Base-by-base conservation (phyloP, 2,797 vertebrate species). In the Channa striata region DNA sequence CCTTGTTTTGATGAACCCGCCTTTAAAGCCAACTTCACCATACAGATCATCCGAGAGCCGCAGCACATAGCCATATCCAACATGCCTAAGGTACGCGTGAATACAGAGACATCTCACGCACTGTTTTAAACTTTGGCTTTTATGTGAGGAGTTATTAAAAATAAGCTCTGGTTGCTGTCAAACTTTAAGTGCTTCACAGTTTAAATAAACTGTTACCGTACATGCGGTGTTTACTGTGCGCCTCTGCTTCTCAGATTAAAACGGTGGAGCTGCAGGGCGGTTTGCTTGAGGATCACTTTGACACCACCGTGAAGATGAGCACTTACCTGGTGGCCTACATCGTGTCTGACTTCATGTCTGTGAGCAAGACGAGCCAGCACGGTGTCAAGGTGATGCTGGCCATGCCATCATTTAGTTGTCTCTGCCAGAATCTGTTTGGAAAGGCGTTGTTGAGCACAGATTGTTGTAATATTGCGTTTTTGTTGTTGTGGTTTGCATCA, bases 321-420 rank as follows among this genome's bases (percentile, higher is more conserved):
- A 97, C 96, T 0, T 98, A 98, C 87, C 91, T 98, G 25, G 94
- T 98, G 81, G 97, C 97, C 43, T 98, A 96, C 82, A 96, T 98
- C 1, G 84, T 99, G 74, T 97, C 94, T 0, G 97, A 98, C 83
- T 98, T 99, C 82, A 85, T 94, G 82, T 97, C 96, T 7, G 88
- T 97, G 84, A 96, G 95, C 94, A 96, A 92, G 86, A 94, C 81
- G 72, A 97, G 94, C 14, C 72, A 89, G 64, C 94, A 89, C 0
- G 96, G 97, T 48, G 91, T 98, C 63, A 93, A 97, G 94, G 97
- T 98, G 80, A 90, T 30, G 25, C 25, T 30, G 21, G 33, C 42
- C 30, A 11, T 7, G 44, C 44, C 2, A 1, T 60, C 36, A 2
- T 21, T 33, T 11, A 16, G 10, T 13, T 14, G 11, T 51, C 17